phyloP scores from a whole-genome alignment of 2,888 invertebrate genomes.

The Byasa hedistus region DNA sequence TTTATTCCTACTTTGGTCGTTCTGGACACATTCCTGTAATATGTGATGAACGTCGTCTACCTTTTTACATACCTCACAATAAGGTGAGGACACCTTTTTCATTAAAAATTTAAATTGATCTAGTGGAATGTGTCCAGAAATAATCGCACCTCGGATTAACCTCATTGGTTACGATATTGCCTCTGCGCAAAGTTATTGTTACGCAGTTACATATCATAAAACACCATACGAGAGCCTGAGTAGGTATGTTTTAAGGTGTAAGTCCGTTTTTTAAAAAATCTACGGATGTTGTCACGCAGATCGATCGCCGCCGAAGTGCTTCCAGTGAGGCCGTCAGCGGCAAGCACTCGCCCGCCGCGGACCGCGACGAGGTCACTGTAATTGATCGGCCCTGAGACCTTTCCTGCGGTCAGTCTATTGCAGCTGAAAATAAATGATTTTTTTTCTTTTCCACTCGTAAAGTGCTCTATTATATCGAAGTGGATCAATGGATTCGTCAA shows the following conservation, averaged over 20 bases:
- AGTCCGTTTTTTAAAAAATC: neutral
- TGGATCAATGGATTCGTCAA: no score
- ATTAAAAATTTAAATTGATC: no score
- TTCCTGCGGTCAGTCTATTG: conserved; percentile 2
- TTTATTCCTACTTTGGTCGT: no score
- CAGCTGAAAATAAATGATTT: neutral
- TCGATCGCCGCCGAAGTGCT: conserved; percentile 5
- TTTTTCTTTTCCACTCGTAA: neutral
- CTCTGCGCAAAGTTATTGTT: conserved; percentile 89
- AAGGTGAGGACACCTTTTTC: no score
- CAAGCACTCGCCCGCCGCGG: conserved; percentile 15
- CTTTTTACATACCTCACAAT: no score
- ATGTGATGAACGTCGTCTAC: no score
- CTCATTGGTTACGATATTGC: conserved; percentile 93
- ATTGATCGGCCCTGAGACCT: conserved; percentile 17
- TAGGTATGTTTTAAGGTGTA: neutral
- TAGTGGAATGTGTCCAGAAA: no score
- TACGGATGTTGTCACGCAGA: neutral
- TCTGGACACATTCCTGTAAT: no score
- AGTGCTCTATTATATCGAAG: neutral
- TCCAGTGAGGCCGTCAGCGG: conserved; percentile 7
- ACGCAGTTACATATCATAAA: no score
- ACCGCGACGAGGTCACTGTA: conserved; percentile 20
- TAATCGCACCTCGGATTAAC: conserved; percentile 92
- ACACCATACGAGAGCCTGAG: no score